phyloP scores from a whole-genome alignment of 2,797 vertebrate genomes.

The Enteromius fasciolatus region DNA sequence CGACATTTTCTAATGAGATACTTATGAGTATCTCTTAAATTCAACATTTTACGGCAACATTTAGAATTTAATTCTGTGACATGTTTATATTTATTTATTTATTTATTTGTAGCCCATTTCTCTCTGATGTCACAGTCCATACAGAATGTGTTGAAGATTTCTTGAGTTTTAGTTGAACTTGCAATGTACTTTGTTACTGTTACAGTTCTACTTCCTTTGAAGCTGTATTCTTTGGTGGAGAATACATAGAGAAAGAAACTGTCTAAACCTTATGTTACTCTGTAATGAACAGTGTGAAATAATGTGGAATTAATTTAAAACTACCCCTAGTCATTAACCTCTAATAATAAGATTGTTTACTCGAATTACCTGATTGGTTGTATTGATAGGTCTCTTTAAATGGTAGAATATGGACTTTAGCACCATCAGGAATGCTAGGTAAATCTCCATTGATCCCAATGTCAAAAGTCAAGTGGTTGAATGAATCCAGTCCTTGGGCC shows the following conservation, averaged over 20 bases:
- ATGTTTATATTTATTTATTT: neutral
- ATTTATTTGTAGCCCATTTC: neutral
- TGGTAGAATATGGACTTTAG: conserved; percentile 83
- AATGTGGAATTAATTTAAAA: neutral
- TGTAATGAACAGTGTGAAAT: neutral
- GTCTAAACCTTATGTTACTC: neutral
- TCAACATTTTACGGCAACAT: no score
- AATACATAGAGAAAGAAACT: neutral
- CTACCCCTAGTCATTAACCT: neutral
- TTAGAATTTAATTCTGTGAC: neutral
- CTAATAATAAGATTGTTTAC: neutral
- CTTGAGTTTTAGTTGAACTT: neutral
- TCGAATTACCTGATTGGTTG: conserved; percentile 68
- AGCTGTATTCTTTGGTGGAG: neutral
- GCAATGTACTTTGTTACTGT: neutral
- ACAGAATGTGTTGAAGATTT: neutral
- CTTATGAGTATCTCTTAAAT: no score
- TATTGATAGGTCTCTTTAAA: conserved; percentile 93
- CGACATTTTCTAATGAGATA: no score
- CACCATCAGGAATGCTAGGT: conserved; percentile 78
- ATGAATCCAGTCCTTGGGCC: conserved; percentile 91
- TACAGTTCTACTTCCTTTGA: neutral
- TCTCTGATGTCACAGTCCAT: neutral
- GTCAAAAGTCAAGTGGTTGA: conserved; percentile 88
- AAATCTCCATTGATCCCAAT: conserved; percentile 86